Percentiles rank a stretch among this genome's conserved stretches.
phyloP scores from a whole-genome alignment of 2,113 vertebrate species.

The Catharus fuscescens region DNA sequence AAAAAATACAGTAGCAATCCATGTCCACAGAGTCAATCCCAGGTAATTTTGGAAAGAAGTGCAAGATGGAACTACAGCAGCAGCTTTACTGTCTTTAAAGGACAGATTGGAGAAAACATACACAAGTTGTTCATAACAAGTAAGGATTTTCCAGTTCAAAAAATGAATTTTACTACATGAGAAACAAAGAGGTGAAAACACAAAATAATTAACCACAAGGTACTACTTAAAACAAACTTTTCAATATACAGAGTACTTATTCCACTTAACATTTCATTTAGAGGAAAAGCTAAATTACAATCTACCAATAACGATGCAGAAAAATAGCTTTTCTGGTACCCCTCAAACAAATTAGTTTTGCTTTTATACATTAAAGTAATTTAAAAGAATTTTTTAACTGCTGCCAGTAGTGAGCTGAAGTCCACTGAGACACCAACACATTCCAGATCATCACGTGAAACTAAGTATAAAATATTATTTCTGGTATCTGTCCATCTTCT shows the following conservation, averaged over 20 bases:
- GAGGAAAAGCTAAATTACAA: constrained; percentile 42
- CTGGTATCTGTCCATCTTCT: constrained; percentile 95
- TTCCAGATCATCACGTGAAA: background rate
- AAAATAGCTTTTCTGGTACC: constrained; percentile 29
- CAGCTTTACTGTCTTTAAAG: constrained; percentile 14
- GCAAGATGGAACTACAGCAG: background rate
- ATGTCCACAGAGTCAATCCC: background rate
- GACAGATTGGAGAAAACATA: background rate
- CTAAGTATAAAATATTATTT: constrained; percentile 95
- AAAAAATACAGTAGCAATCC: constrained; percentile 21
- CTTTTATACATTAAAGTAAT: constrained; percentile 27
- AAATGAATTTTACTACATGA: constrained; percentile 21
- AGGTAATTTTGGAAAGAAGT: background rate
- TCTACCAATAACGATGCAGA: background rate
- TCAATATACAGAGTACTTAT: constrained; percentile 16
- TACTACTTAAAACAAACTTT: constrained; percentile 16
- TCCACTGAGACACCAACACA: background rate
- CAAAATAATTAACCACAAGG: constrained; percentile 28
- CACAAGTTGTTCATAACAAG: background rate
- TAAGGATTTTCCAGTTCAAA: constrained; percentile 54
- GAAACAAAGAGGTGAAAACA: constrained; percentile 11
- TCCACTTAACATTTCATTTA: background rate
- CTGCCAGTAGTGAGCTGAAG: constrained; percentile 7
- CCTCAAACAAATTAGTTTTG: constrained; percentile 47
- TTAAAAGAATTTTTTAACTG: constrained; percentile 42